A percentile compares a stretch with the other conserved stretches of the same genome.
Evolutionary conservation across 2,113 vertebrate genomes (phyloP).

Genomic region (Mandrillus leucophaeus): DNA sequence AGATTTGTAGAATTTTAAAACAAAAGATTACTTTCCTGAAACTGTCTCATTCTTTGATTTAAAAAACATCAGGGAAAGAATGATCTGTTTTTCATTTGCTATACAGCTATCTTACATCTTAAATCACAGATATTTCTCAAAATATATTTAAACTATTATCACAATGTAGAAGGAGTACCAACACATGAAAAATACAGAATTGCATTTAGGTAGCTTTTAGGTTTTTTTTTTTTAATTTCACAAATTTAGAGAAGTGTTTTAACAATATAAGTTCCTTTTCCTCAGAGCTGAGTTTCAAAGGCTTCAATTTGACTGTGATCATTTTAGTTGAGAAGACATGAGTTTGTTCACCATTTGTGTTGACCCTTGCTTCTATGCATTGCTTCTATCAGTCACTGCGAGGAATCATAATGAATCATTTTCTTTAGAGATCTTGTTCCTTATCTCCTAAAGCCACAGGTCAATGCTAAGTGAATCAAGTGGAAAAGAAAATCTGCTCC

Average conservation of each 20-base stretch:
- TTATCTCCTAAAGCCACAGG: not conserved
- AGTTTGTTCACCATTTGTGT: slow-evolving; percentile 45
- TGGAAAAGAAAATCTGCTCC: not conserved
- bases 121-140: not conserved
- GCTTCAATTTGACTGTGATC: slow-evolving; percentile 19
- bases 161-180: not conserved
- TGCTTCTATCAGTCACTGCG: slow-evolving; percentile 12
- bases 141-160: not conserved
- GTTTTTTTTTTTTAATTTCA: not conserved
- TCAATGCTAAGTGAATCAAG: not conserved
- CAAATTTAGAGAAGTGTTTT: not conserved
- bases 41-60: not conserved
- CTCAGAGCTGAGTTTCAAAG: slow-evolving; percentile 49
- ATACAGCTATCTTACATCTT: not conserved
- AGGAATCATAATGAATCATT: slow-evolving; percentile 6
- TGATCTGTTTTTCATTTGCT: not conserved
- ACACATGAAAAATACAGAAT: not conserved
- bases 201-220: not conserved
- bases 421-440: not conserved
- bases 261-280: not conserved
- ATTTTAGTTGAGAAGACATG: slow-evolving; percentile 33
- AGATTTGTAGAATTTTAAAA: slow-evolving; percentile 30
- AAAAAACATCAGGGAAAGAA: not conserved
- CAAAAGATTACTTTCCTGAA: not conserved
- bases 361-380: not conserved